Evolutionary conservation across 2,888 invertebrate genomes (phyloP), one percentile per base, ranked within the genome.

Genomic region (Tetragonula carbonaria): DNA sequence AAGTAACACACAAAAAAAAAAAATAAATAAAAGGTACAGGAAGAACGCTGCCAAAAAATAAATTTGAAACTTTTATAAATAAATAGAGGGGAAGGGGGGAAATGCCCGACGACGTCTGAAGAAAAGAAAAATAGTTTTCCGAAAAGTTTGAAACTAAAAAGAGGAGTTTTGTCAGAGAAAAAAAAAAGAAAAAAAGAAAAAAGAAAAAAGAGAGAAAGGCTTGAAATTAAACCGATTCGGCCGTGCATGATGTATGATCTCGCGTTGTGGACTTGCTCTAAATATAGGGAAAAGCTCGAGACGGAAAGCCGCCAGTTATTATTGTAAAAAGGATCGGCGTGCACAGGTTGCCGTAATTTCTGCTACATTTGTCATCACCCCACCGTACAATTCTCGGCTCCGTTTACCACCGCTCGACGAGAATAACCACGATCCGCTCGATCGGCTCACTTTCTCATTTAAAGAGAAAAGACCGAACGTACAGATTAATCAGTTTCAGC

Each of bases 341-440:
- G 71, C 71, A 62, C 70, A 33, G 55, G 82, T 74, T 45, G 65
- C 74, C 38, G 77, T 80, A 74, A 80, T 84, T 85, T 85, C 85
- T 84, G 84, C 77, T 84, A 80, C 80, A 65, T 68, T 85, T 80
- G 80, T 80, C 80, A 72, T 74, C 85, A 84, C 80, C 85, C 84
- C 77, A 74, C 71, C 79, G 76, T 76, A 75, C 63, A 59, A 55
- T 71, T 80, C 74, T 57, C 51, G 53, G 68, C 74, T 73, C 63
- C 68, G 74, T 79, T 85, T 77, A 77, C 70, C 33, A 28, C 33
- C 50, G 50, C n/a, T 45, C n/a, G 75, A 66, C 79, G 53, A 74
- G 80, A 85, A 85, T 85, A 85, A 77, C 80, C 62, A 33, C 65
- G 65, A 66, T 77, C 74, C 33, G 66, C 66, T 23, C 66, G 82